Percentiles rank a stretch among this genome's conserved stretches.
Conservation (phyloP, 1,140 invertebrate species). For the Sitodiplosis mosellana region DNA sequence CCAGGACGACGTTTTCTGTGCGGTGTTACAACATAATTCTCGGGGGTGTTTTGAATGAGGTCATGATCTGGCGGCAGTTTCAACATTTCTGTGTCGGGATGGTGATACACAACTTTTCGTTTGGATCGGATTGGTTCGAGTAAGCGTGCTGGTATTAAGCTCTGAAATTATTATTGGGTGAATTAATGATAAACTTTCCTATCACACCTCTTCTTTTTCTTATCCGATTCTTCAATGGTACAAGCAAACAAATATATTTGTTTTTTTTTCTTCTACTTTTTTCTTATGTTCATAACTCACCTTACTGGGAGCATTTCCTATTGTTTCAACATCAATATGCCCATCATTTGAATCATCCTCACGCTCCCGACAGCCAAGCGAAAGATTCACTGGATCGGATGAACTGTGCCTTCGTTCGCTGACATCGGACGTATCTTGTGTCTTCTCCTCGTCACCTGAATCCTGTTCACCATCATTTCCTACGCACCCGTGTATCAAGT, state of each 20-base stretch:
- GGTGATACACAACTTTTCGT: slow-evolving; percentile 42
- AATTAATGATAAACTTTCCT: too few relatives aligned
- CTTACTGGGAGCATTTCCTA: slow-evolving; percentile 19
- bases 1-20: slow-evolving; percentile 64
- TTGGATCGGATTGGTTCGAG: slow-evolving; percentile 31
- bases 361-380: slow-evolving; percentile 29
- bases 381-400: slow-evolving; percentile 59
- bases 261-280: too few relatives aligned
- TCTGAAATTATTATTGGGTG: slow-evolving; percentile 14
- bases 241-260: slow-evolving; percentile 5
- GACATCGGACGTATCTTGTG: not conserved
- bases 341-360: slow-evolving; percentile 27
- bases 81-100: slow-evolving; percentile 38
- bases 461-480: not conserved
- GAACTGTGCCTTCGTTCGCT: slow-evolving; percentile 13
- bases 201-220: not conserved
- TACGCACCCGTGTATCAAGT: not conserved
- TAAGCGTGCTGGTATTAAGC: slow-evolving; percentile 27
- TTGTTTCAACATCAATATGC: slow-evolving; percentile 26
- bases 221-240: slow-evolving; percentile 4
- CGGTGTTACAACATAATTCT: slow-evolving; percentile 64
- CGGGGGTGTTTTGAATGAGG: slow-evolving; percentile 42
- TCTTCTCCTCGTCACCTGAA: not conserved
- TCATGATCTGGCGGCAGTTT: slow-evolving; percentile 36
- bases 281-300: too few relatives aligned